Evolutionary conservation across 2,888 invertebrate species (phyloP), one percentile per base, ranked within the genome.

Genomic region (Meiosimyza platycephala): DNA sequence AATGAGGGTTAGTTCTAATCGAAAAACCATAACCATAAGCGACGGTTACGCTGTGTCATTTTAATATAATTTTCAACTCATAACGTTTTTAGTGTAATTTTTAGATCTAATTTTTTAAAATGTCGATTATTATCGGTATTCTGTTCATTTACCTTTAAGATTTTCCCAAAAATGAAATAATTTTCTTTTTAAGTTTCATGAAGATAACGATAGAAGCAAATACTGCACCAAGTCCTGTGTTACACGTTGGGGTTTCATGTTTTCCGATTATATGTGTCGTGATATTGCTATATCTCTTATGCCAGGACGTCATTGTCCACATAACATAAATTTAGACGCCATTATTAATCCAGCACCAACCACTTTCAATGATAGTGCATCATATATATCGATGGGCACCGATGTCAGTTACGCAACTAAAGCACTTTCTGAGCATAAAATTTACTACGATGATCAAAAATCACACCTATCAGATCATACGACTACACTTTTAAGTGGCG

Each of bases 201-300:
- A 87, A 68, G 77, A 82, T 0, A 78, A 80, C 2, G 87, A 88
- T 70, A 83, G 81, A 6, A 75, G 80, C 13, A 84, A 82, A 64
- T 85, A 85, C 73, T 90, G 89, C 73, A 87, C 88, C 2, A 79
- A 86, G 28, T 89, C 89, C 0, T 81, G 80, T 71, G 88, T 88
- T 0, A 80, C 81, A 1, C 85, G 89, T 33, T 88, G 88, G 85
- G 85, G 83, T 1, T 89, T 82, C 65, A 79, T 81, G 3, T 88
- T 90, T 54, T 87, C 88, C 50, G 89, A 89, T 74, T 85, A 86
- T 66, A 87, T 89, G 80, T 88, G 88, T 71, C 72, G 78, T 0
- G 87, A 89, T 77, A 76, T 89, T 40, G 84, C 84, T 13, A 85
- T 89, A 11, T 74, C 81, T 7, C 75, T 88, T 1, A 78, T 85